Conservation (phyloP, 2,113 vertebrate genomes). For the Brienomyrus brachyistius region DNA sequence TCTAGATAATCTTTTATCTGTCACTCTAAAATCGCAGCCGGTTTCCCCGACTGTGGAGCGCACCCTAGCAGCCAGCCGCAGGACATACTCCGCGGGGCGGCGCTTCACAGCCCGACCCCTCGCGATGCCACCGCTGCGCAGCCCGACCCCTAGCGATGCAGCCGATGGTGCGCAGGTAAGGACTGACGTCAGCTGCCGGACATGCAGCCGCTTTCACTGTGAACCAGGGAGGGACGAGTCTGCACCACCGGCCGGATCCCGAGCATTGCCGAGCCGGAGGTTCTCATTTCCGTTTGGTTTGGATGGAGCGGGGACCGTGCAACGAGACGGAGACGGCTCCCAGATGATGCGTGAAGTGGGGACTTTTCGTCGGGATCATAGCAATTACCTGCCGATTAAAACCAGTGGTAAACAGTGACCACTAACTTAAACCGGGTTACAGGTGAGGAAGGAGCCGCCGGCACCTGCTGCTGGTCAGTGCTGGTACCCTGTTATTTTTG, state of each 20-base stretch:
- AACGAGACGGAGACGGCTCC: no score
- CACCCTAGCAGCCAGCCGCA: not conserved
- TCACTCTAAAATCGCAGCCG: not conserved
- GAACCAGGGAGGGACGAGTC: not conserved
- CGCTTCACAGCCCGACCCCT: not conserved
- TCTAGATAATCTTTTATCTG: not conserved
- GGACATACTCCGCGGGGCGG: not conserved
- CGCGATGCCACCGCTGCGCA: not conserved
- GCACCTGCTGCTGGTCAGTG: not conserved
- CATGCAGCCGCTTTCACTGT: not conserved
- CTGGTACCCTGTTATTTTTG: not conserved
- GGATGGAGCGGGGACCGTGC: not conserved
- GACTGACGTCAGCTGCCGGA: not conserved
- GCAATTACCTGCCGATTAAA: constrained; percentile 5
- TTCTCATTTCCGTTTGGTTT: not conserved
- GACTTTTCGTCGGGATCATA: not conserved
- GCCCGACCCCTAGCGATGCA: not conserved
- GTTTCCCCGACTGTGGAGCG: not conserved
- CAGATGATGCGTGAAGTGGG: constrained; percentile 11
- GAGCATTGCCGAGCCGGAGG: not conserved
- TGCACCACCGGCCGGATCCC: not conserved
- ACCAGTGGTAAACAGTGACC: not conserved
- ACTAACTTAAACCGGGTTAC: not conserved
- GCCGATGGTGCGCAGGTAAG: constrained; percentile 11
- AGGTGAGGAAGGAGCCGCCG: not conserved